Evolutionary conservation across 2,113 vertebrate species (phyloP), one percentile per base, ranked within the genome.

Genomic region (Trogon surrucura): DNA sequence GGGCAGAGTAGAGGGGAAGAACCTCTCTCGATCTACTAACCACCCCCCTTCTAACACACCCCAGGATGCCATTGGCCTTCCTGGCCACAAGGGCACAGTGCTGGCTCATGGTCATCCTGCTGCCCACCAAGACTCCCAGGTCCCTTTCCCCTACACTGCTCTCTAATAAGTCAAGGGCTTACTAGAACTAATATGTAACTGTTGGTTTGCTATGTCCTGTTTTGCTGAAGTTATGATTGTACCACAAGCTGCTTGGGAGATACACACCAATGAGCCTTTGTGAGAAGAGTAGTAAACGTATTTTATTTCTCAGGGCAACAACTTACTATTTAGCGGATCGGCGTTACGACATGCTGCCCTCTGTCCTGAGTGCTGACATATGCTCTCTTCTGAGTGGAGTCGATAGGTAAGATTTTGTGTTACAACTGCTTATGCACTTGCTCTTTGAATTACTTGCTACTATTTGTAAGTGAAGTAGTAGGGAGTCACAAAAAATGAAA

Each of bases 241-340:
- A 7, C 3, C 9, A 5, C 41, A 72, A 25, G 29, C 32, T 71
- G 66, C 53, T 10, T 17, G 36, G 38, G 56, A 50, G 45, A 26
- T 11, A 6, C n/a, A 47, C 66, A 30, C 48, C 47, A 36, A 1
- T 9, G 54, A 47, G 41, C 50, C 8, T 11, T 45, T 16, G 44
- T 10, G 51, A 45, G n/a, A 29, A 51, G 38, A 78, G n/a, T 3
- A 85, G 54, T 34, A 2, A 8, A 15, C 74, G 38, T 86, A 13
- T 60, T 79, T 82, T 64, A 44, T 72, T 95, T 12, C n/a, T 14
- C 94, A 99, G 99, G 97, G 98, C 99, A 13, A 99, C 99, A 26
- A 99, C 99, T 1, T 99, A 98, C 23, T 99, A 99, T 85, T 91
- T 99, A 92, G 99, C 99, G 0, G 99, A 99, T 82, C 99, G 99